Evolutionary conservation across 2,888 invertebrate genomes (phyloP), one percentile per base, ranked within the genome.

Genomic region (Machimus atricapillus): DNA sequence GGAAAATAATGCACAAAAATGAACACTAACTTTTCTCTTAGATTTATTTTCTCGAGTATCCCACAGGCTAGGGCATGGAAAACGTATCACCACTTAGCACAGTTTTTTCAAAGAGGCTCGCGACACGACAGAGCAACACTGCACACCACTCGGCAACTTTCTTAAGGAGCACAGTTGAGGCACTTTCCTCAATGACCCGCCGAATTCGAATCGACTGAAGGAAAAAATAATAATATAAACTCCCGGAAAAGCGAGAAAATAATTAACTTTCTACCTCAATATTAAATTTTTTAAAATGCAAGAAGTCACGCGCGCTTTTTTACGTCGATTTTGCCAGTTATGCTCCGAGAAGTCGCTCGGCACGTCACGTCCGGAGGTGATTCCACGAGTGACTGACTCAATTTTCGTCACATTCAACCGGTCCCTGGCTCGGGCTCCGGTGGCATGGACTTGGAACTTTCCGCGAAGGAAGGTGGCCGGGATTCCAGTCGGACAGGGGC

Each of bases 371-470:
- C 81, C 81, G 52, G 27, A 56, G 81, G 46, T 81, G 52, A 81
- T 52, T 81, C 81, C 81, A 52, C 81, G 81, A 81, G 81, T 56
- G 52, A 81, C 81, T 81, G 81, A 81, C 81, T 81, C 46, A 46
- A 52, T 78, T 43, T 81, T 81, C 78, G 43, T 27, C 52, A 34
- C 81, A 81, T 81, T 81, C 81, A 81, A 81, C 81, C 81, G 81
- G 81, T 81, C 81, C 12, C 40, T 12, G 52, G 81, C 81, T 81
- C n/a, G 52, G 27, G 27, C 31, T 23, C 12, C 31, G 56, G 6
- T 56, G 16, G 52, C 40, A 31, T 66, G 23, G 66, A 78, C 43
- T 78, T 78, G 78, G 78, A 81, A 81, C 52, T 81, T 81, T 52
- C 12, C 66, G 27, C 66, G 27, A 66, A 66, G 27, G 27, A 81